Base-by-base conservation (phyloP, 2,888 invertebrate genomes). In the Diplazon laetatorius region DNA sequence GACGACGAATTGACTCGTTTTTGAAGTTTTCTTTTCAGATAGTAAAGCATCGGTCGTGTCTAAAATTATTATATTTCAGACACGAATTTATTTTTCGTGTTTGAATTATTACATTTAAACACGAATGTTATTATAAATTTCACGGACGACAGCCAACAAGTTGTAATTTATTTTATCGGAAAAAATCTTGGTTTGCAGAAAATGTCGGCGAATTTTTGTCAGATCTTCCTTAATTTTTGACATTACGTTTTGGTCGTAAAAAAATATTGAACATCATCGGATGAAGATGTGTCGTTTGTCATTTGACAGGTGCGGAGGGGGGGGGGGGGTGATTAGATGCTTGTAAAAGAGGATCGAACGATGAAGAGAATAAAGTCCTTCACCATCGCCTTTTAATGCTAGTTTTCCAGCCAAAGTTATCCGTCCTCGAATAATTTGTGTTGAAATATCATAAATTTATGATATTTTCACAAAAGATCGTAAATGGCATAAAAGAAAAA, bases 341-440 rank as follows among this genome's bases (percentile, higher is more conserved):
- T 16, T 14, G 10, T 16, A 14, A 55, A 14, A 35, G 2, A 9
- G 9, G 2, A 55, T 35, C 5, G 2, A 35, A 35, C 16, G 55
- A 55, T 16, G 30, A 55, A 55, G 30, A 1, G 9, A 55, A 30
- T 1, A 30, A 35, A 14, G 30, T 55, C 55, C 55, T 55, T 55
- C 25, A 14, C 16, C 16, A 55, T 55, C 35, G 55, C 55, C 55
- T 55, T n/a, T n/a, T 55, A 55, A 35, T 30, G 55, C 55, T 55
- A 55, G 55, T 55, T 55, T 55, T 25, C 55, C 55, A 55, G 55
- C 55, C 55, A 55, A 55, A 55, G 55, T 55, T n/a, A n/a, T 55
- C 55, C 55, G 55, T 55, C 55, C 55, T 55, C 16, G 30, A 55
- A 55, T 55, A 55, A 14, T 25, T 55, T 30, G n/a, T 30, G 30